Base-by-base conservation (phyloP, 2,888 invertebrate genomes). In the Pachliopta kotzebuea region DNA sequence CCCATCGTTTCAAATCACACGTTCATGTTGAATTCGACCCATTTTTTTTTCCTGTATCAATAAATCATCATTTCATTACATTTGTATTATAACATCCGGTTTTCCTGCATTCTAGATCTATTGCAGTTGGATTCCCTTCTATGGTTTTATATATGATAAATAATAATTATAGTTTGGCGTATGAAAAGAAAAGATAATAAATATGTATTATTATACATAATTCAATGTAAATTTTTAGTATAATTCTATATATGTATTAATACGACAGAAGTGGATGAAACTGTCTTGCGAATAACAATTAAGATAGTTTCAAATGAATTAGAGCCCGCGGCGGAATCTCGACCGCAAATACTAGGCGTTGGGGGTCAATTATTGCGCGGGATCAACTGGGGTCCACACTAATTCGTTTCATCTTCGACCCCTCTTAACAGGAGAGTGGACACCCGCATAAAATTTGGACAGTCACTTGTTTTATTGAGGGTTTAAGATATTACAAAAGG, bases 361-460 rank as follows among this genome's bases (percentile, higher is more conserved):
- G 71, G 70, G 72, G 72, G 74, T 72, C 76, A 74, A 77, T 77
- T 71, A 72, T 74, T 70, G 66, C 73, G 74, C 72, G 77, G 72
- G 74, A 75, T 75, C 74, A 73, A 69, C 69, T 59, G 72, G 76
- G 77, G 75, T 73, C 75, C 73, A 61, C 68, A 71, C 72, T 71
- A 72, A 73, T 71, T 77, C 74, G 80, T 74, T 74, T 74, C 74
- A 74, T 75, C 76, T 76, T 71, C 77, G 76, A 83, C 86, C 85
- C 65, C 80, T 76, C 79, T 80, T 80, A 83, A 83, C 76, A 73
- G 76, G 79, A 81, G 79, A 80, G 83, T 81, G 84, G 84, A 83
- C 86, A 86, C 90, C 90, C 90, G 90, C 90, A 90, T 88, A 76
- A 73, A 60, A 56, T 66, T 62, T 62, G 21, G 58, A 65, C 55